Conservation (phyloP, 64 coral and sea anemone species). For the Montipora cactus region DNA sequence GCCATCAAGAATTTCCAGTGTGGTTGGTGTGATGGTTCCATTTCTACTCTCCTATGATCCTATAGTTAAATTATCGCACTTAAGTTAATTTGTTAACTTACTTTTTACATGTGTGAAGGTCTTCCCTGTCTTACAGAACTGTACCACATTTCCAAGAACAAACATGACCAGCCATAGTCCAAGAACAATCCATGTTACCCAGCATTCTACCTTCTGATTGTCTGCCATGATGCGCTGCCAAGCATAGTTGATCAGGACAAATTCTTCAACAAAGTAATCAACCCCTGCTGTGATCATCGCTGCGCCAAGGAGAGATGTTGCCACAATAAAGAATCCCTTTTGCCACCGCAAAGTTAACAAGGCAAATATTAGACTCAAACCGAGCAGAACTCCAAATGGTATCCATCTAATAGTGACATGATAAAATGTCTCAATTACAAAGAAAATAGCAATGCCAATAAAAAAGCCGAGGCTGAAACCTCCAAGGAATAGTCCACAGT, state of each 20-base stretch:
- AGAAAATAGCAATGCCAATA: conserved; percentile 77
- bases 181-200: conserved; percentile 82
- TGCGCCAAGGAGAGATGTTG: conserved; percentile 79
- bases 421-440: conserved; percentile 62
- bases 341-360: conserved; percentile 84
- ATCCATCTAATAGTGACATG: conserved; percentile 88
- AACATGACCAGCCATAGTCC: conserved; percentile 92
- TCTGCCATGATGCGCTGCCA: conserved; percentile 85
- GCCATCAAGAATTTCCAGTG: too few relatives aligned
- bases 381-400: conserved; percentile 93
- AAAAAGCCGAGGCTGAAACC: conserved; percentile 96
- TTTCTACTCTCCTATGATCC: too few relatives aligned
- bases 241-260: conserved; percentile 75
- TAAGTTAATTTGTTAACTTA: conserved; percentile 1
- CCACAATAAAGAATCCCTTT: conserved; percentile 80
- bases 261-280: conserved; percentile 93
- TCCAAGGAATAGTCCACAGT: conserved; percentile 91
- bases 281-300: conserved; percentile 73
- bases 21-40: too few relatives aligned
- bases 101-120: conserved; percentile 84
- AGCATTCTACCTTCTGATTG: conserved; percentile 48
- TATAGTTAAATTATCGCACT: too few relatives aligned
- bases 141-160: conserved; percentile 81
- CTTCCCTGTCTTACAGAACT: conserved; percentile 90
- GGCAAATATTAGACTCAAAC: conserved; percentile 70